Evolutionary conservation across 2,888 invertebrate genomes (phyloP).

Genomic region (Sphinx pinastri): DNA sequence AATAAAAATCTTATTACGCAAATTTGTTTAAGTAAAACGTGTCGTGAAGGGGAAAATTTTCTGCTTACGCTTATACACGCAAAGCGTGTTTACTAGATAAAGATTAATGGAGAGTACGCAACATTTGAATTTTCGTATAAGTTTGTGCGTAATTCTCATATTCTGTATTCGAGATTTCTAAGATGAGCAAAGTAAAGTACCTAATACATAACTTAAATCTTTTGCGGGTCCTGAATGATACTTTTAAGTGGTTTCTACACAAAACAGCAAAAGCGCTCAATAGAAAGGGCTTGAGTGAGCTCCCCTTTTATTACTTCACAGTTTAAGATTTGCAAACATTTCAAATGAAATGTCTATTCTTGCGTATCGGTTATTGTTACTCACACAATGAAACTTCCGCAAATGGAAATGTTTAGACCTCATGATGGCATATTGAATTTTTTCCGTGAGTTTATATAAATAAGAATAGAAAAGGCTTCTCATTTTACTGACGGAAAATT

Average conservation of each 20-base stretch:
- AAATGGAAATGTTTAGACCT: conserved; percentile 1
- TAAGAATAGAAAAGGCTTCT: not conserved
- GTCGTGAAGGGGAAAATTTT: conserved; percentile 37
- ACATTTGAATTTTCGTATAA: not conserved
- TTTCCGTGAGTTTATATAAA: not conserved
- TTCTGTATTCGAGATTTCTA: not conserved
- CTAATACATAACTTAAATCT: not conserved
- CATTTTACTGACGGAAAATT: no score
- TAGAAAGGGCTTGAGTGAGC: conserved; percentile 19
- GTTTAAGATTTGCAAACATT: conserved; percentile 10
- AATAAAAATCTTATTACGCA: conserved; percentile 55
- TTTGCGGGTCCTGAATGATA: not conserved
- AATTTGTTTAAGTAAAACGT: conserved; percentile 17
- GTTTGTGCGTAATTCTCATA: not conserved
- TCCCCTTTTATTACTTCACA: conserved; percentile 19
- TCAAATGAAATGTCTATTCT: conserved; percentile 21
- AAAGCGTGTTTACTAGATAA: not conserved
- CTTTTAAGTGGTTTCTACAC: not conserved
- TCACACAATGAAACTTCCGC: not conserved
- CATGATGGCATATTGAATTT: not conserved
- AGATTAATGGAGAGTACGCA: not conserved
- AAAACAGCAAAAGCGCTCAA: conserved; percentile 16
- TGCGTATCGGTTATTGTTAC: conserved; percentile 12
- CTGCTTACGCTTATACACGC: not conserved
- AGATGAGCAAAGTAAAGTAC: not conserved